Evolutionary conservation across 2,888 invertebrate species (phyloP), one percentile per base, ranked within the genome.

Genomic region (Andrena flavipes): DNA sequence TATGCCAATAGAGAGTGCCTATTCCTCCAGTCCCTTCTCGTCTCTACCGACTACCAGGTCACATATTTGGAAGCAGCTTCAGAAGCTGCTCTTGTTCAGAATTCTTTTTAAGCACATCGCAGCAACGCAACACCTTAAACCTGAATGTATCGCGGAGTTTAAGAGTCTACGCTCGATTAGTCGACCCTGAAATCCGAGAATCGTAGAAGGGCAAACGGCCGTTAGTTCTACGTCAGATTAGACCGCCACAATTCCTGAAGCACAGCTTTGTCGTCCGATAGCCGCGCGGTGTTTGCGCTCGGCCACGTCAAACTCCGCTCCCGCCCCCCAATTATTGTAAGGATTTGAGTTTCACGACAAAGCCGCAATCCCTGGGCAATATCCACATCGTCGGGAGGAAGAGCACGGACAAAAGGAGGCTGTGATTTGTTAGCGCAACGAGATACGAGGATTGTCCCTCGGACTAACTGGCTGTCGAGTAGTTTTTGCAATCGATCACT

Each of bases 401-500:
- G 54, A 48, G 62, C 35, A 60, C 51, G 63, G 77, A 84, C 88
- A 81, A 86, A 83, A 86, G 84, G 82, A 70, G 72, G 76, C 74
- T 80, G 86, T 79, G 86, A 87, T 87, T 86, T 84, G 87, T 88
- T 88, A 86, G 80, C 86, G 70, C 64, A 48, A 42, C 75, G 75
- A 84, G 81, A 87, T 77, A 84, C 71, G 69, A 76, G 64, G 68
- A 88, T 73, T 60, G 76, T 86, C 70, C 60, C 67, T n/a, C 42
- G 80, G 62, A 68, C 80, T 82, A 84, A 76, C 86, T 79, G 84
- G 65, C 84, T 76, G 73, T 80, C 78, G 72, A 79, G 78, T 88
- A 76, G 88, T 80, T 80, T 84, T 88, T 86, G 86, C 67, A 79
- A 88, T 88, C 87, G 87, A 87, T 88, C 88, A 81, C 63, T n/a